Base-by-base conservation (phyloP, 23 tunicate species). In the Aplidium turbinatum region DNA sequence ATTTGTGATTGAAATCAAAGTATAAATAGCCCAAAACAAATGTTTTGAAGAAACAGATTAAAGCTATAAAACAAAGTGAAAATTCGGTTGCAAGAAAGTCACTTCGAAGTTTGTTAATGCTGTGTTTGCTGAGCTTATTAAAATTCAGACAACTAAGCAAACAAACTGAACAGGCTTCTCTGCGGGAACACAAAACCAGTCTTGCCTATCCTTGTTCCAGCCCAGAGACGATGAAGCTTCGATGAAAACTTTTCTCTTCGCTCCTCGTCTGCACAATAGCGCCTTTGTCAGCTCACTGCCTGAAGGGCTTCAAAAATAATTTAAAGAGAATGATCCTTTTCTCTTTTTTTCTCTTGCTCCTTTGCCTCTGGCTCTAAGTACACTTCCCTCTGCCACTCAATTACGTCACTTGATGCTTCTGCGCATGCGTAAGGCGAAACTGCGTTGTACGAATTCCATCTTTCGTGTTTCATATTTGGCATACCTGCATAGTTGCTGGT, bases 371-470 rank as follows among this genome's bases (percentile, higher is more conserved):
- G 35, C 72, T 48, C 31, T 38, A 38, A 65, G 72, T 50, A 38
- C 72, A 7, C 72, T 65, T 65, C 72, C 38, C 52, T 81, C 48
- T 27, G 57, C 68, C 69, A 81, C 76, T 57, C 63, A 64, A 86
- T 88, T 88, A 81, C 96, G 96, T 88, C 96, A 88, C 38, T 45
- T 28, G 38, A 34, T 56, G 57, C 54, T 48, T 75, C 47, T 88
- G 96, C 96, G 96, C 96, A 88, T 88, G 96, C 96, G 96, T 87
- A 20, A 32, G 42, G 38, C 31, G 28, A 78, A 71, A 76, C 78
- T 81, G 86, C 81, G 83, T 76, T 73, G 87, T 76, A 70, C 76
- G 62, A 78, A 88, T 88, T 73, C 87, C 83, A 75, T 73, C 60
- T 76, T 76, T 83, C 81, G 50, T 81, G 58, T 82, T 81, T 81